A percentile compares a stretch with the other conserved stretches of the same genome.
These are phyloP conservation scores for Anableps anableps DNA, from an alignment of 2,797 vertebrate species.

Conservation along the genomic window DNA sequence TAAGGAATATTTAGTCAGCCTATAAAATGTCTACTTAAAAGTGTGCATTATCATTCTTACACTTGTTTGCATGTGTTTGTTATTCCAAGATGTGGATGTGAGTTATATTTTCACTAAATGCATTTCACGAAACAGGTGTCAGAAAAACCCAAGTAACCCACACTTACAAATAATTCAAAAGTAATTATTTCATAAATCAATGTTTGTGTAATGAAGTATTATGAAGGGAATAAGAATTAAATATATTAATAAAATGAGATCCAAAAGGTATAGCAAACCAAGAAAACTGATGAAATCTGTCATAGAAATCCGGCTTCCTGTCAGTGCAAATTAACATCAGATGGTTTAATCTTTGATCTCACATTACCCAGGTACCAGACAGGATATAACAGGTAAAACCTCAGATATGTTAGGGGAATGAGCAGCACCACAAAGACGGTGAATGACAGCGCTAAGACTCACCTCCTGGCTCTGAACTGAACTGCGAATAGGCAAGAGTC, in stretches of 20 bases:
- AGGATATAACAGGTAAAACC: not conserved
- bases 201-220: not conserved
- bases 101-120: not conserved
- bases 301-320: not conserved
- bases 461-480: too few species aligned
- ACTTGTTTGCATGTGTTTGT: conserved; percentile 1
- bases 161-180: not conserved
- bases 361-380: not conserved
- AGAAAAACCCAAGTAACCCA: not conserved
- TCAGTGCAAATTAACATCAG: not conserved
- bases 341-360: not conserved
- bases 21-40: not conserved
- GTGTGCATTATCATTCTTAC: not conserved
- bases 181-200: not conserved
- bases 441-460: too few species aligned
- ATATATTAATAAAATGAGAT: not conserved
- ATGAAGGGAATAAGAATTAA: not conserved
- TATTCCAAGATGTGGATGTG: not conserved
- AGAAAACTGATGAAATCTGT: not conserved
- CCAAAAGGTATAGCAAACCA: not conserved
- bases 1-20: not conserved
- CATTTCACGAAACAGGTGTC: not conserved
- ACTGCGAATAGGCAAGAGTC: not conserved
- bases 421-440: too few species aligned
- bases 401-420: not conserved